Conservation (phyloP, 2,888 invertebrate genomes). For the Rhagophthalmus giganteus region DNA sequence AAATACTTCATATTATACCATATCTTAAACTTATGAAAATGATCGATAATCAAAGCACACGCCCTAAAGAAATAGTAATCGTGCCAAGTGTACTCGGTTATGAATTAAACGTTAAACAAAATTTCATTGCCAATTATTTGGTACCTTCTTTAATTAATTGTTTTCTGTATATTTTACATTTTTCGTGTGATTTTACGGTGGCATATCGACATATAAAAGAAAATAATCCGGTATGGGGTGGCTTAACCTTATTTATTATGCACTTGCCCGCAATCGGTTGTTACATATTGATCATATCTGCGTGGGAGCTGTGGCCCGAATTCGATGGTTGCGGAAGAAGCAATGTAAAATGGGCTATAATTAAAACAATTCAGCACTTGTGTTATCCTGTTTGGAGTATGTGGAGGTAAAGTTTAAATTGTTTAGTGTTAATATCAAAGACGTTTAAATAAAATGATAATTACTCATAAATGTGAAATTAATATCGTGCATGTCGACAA, state of each 20-base stretch:
- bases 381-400: slow-evolving; percentile 66
- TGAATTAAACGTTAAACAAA: slow-evolving; percentile 53
- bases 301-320: slow-evolving; percentile 62
- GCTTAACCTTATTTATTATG: slow-evolving; percentile 56
- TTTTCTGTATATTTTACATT: slow-evolving; percentile 66
- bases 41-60: too few relatives aligned
- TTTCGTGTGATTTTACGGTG: slow-evolving; percentile 69
- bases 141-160: slow-evolving; percentile 63
- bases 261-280: slow-evolving; percentile 63
- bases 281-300: slow-evolving; percentile 62
- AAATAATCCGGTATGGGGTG: slow-evolving; percentile 59
- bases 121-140: slow-evolving; percentile 59
- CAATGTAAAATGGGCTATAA: slow-evolving; percentile 56
- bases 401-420: slow-evolving; percentile 61
- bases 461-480: too few relatives aligned
- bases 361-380: slow-evolving; percentile 58
- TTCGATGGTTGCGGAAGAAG: slow-evolving; percentile 55
- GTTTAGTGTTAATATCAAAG: slow-evolving; percentile 1
- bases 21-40: too few relatives aligned
- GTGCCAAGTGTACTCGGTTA: slow-evolving; percentile 45
- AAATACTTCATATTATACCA: too few relatives aligned
- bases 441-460: too few relatives aligned
- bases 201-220: slow-evolving; percentile 66
- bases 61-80: slow-evolving; percentile 14
- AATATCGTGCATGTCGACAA: too few relatives aligned